A percentile compares a stretch with the other conserved stretches of the same genome.
These are phyloP conservation scores for Panthera tigris DNA, from an alignment of 2,113 vertebrate species.

Conservation along the genomic window DNA sequence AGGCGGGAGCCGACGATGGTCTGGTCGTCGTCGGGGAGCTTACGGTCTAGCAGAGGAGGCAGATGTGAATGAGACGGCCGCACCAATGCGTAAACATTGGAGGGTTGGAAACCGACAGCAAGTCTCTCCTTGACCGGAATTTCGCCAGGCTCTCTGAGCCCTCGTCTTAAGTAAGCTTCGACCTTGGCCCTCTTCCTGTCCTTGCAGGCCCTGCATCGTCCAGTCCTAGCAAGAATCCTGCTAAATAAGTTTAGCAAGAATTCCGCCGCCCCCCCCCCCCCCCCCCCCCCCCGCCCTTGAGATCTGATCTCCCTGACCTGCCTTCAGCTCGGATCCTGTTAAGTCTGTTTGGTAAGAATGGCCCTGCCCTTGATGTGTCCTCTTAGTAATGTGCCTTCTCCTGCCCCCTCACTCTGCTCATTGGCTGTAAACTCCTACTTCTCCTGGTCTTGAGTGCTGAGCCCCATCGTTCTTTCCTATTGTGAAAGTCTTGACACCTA, in stretches of 20 bases:
- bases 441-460: neutral
- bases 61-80: rapidly evolving
- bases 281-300: no score
- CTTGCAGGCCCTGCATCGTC: neutral
- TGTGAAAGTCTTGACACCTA: neutral
- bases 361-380: neutral
- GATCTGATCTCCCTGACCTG: neutral
- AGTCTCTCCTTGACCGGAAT: neutral
- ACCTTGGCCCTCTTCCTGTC: neutral
- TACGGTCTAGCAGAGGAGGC: neutral
- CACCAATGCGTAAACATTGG: neutral
- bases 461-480: neutral
- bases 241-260: neutral
- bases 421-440: neutral
- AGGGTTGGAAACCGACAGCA: no score
- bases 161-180: neutral
- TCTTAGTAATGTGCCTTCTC: neutral
- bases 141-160: neutral
- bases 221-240: neutral
- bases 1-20: neutral
- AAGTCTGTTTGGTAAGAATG: neutral
- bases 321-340: neutral
- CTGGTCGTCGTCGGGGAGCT: neutral
- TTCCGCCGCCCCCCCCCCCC: no score
- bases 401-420: no score